Conservation (phyloP, 2,888 invertebrate genomes). For the Seira musarum region DNA sequence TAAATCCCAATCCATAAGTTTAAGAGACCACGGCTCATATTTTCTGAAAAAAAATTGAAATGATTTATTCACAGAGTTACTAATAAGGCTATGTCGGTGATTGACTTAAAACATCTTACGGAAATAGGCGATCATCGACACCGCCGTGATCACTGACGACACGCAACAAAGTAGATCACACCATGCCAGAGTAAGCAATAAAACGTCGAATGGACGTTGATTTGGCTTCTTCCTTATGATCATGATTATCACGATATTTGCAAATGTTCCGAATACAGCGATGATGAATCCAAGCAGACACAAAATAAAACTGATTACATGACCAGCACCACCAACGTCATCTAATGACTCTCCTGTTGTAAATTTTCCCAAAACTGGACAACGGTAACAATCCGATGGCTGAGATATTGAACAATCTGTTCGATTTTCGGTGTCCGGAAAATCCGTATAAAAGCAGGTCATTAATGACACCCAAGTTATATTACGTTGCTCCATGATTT, state of each 20-base stretch:
- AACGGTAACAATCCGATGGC: neutral
- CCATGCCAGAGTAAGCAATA: constrained; percentile 9
- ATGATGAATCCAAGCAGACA: neutral
- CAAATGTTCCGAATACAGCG: constrained; percentile 12
- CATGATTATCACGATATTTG: constrained; percentile 11
- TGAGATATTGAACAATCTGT: constrained; percentile 19
- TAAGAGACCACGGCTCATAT: no score
- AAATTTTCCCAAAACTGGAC: constrained; percentile 16
- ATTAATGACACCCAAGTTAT: no score
- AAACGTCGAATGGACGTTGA: constrained; percentile 16
- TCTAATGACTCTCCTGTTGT: constrained; percentile 16
- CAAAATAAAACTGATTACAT: constrained; percentile 8
- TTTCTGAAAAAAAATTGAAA: no score
- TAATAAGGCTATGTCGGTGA: no score
- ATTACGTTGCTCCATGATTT: no score
- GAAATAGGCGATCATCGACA: neutral
- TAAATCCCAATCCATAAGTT: no score
- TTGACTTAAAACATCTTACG: constrained; percentile 9
- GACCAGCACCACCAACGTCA: neutral
- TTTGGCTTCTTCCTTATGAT: neutral
- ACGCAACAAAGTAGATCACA: constrained; percentile 26
- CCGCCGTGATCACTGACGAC: neutral
- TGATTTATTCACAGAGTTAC: no score
- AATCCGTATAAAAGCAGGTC: constrained; percentile 20
- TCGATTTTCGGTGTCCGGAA: constrained; percentile 37